Evolutionary conservation across 2,888 invertebrate species (phyloP).

Genomic region (Ptychoptera contaminata): DNA sequence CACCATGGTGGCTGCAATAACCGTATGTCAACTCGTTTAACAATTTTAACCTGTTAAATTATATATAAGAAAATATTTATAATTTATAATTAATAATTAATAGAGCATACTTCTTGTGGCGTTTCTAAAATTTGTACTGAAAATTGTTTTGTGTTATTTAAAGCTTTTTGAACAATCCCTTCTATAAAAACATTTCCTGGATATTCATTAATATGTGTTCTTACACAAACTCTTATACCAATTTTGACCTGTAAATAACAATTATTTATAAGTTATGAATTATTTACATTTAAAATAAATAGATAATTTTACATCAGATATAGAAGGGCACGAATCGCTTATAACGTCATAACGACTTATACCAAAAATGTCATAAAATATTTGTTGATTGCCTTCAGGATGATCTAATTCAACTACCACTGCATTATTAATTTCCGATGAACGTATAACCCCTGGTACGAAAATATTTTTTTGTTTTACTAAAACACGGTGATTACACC

Average conservation of each 20-base stretch:
- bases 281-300: conserved; percentile 1
- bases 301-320: conserved; percentile 46
- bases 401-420: conserved; percentile 73
- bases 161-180: conserved; percentile 59
- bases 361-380: conserved; percentile 64
- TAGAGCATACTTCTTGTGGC: conserved; percentile 9
- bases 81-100: too few relatives aligned
- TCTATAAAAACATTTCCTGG: conserved; percentile 67
- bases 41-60: conserved; percentile 30
- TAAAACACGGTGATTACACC: conserved; percentile 83
- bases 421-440: conserved; percentile 49
- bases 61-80: too few relatives aligned
- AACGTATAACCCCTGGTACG: conserved; percentile 76
- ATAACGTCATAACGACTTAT: conserved; percentile 74
- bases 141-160: conserved; percentile 50
- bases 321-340: conserved; percentile 80
- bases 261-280: conserved; percentile 2
- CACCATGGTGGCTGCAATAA: conserved; percentile 91
- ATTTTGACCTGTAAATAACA: conserved; percentile 43
- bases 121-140: conserved; percentile 44
- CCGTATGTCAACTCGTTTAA: conserved; percentile 79
- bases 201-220: conserved; percentile 43
- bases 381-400: conserved; percentile 48
- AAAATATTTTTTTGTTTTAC: conserved; percentile 72
- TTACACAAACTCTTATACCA: conserved; percentile 69